phyloP scores from a whole-genome alignment of 2,797 vertebrate species.

The Bovichtus diacanthus region DNA sequence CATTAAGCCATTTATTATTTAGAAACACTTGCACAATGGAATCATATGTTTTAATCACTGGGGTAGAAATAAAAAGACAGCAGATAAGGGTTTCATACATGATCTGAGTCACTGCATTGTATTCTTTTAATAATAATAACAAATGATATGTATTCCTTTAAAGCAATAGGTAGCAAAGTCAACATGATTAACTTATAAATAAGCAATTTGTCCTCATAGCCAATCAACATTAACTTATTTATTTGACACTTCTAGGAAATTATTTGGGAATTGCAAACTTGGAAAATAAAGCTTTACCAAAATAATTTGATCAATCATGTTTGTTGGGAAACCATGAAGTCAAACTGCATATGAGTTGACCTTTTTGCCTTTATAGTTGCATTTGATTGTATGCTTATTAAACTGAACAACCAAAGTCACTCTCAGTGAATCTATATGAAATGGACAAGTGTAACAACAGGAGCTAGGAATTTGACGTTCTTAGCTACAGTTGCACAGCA shows the following conservation, averaged over 20 bases:
- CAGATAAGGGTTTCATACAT: background rate
- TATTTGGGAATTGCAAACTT: background rate
- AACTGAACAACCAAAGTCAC: background rate
- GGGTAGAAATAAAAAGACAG: background rate
- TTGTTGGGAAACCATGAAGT: background rate
- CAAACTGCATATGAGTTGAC: background rate
- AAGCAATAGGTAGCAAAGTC: background rate
- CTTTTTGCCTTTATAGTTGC: background rate
- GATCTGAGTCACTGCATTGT: background rate
- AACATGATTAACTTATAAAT: background rate
- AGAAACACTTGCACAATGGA: background rate
- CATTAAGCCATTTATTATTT: background rate
- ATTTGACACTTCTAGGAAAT: background rate
- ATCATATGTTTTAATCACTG: background rate
- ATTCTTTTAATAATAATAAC: background rate
- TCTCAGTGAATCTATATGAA: background rate
- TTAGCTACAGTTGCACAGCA: background rate
- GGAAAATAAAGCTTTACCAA: background rate
- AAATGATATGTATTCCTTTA: background rate
- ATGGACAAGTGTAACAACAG: background rate
- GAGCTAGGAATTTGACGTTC: background rate
- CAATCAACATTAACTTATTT: background rate
- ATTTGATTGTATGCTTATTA: background rate
- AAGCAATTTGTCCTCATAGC: background rate
- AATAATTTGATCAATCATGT: background rate